Conservation (phyloP, 2,888 invertebrate genomes). For the Itoplectis maculator region DNA sequence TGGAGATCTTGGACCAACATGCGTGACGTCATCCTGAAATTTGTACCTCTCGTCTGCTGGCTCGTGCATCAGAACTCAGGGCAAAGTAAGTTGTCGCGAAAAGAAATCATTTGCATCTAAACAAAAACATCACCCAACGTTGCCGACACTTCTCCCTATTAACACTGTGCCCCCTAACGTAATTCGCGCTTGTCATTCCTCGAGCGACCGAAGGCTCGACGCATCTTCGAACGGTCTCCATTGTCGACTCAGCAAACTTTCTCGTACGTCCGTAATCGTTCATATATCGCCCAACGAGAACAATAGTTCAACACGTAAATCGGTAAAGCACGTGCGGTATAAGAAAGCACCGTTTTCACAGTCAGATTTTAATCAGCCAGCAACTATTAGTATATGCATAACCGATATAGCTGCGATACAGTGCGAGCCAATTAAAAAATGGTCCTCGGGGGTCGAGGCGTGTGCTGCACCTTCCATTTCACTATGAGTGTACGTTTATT, state of each 20-base stretch:
- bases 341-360: not conserved
- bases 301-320: slow-evolving; percentile 19
- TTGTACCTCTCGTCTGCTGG: slow-evolving; percentile 76
- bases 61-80: slow-evolving; percentile 70
- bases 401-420: not conserved
- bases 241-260: slow-evolving; percentile 16
- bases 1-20: slow-evolving; percentile 81
- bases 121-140: no score
- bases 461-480: slow-evolving; percentile 16
- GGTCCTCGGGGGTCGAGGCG: no score
- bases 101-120: not conserved
- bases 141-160: no score
- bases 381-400: slow-evolving; percentile 16
- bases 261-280: slow-evolving; percentile 9
- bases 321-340: not conserved
- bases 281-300: slow-evolving; percentile 3
- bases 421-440: not conserved
- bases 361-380: not conserved
- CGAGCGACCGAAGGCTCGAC: no score
- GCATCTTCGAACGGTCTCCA: no score
- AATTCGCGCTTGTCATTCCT: no score
- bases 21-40: slow-evolving; percentile 78
- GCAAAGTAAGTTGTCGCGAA: slow-evolving; percentile 75
- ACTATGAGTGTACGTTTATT: slow-evolving; percentile 31
- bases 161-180: no score